Base-by-base conservation (phyloP, 2,888 invertebrate genomes). In the Osmoderma eremita region DNA sequence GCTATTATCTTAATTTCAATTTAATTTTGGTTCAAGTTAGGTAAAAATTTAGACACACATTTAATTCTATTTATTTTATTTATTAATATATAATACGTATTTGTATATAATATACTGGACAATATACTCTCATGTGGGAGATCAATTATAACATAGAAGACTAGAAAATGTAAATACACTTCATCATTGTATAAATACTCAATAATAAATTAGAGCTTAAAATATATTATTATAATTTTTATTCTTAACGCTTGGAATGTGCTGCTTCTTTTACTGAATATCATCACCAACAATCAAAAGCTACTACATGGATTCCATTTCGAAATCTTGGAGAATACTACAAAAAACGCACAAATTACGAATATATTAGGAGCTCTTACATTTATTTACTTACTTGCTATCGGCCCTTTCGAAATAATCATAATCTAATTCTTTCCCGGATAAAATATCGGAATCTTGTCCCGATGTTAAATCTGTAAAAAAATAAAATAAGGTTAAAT, bases 321-420 rank as follows among this genome's bases (percentile, higher is more conserved):
- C 80, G 68, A 79, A 78, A 68, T 80, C 80, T 71, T 78, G 77
- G 20, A 80, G 74, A 63, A 76, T 72, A 36, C 78, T 79, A 69
- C 49, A 78, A 77, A 39, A 70, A 69, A 69, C 12, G 41, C 22
- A 45, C 4, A 15, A n/a, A 39, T 48, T n/a, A n/a, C n/a, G n/a
- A 30, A 24, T 50, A 3, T 3, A 50, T 15, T n/a, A 36, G 36
- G 13, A 24, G 30, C 6, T 20, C 4, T 36, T 6, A n/a, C n/a
- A n/a, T n/a, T n/a, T n/a, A n/a, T n/a, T 45, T 2, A 58, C 69
- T 73, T 66, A 72, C 73, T 73, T 71, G 42, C 67, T 69, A 48
- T 72, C 70, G 13, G 68, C 53, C 67, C 63, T 70, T n/a, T 79
- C 77, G 65, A 80, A 81, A 72, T 78, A 81, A 70, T 79, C 78